These are phyloP conservation scores for Pangasius macronema DNA, from an alignment of 2,797 vertebrate species.

Conservation along the genomic window DNA sequence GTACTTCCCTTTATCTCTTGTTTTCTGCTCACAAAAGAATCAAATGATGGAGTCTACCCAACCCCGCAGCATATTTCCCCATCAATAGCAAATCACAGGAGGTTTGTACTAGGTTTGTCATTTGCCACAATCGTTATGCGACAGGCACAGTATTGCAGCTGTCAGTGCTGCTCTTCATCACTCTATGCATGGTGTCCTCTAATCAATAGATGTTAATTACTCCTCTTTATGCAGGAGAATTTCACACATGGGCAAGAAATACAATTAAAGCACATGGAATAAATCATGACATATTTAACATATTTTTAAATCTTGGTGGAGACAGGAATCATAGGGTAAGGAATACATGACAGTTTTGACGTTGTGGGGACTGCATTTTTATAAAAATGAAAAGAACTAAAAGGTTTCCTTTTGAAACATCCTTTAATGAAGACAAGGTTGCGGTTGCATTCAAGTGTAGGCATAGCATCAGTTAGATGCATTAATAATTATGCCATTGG, in stretches of 20 bases:
- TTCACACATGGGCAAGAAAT: conserved; percentile 52
- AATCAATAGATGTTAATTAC: conserved; percentile 69
- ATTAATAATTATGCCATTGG: not conserved
- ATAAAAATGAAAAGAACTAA: not conserved
- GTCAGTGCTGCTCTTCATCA: conserved; percentile 70
- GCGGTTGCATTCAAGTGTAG: not conserved
- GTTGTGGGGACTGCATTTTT: not conserved
- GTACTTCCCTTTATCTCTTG: not conserved
- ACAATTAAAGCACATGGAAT: conserved; percentile 41
- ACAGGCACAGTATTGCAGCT: conserved; percentile 59
- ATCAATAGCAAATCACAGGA: conserved; percentile 57
- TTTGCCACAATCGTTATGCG: conserved; percentile 55
- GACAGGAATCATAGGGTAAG: not conserved
- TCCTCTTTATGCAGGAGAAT: conserved; percentile 43
- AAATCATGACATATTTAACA: not conserved
- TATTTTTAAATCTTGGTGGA: not conserved
- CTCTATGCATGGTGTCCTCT: conserved; percentile 53
- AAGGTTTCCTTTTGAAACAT: not conserved
- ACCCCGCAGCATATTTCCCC: conserved; percentile 42
- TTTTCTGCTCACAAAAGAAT: conserved; percentile 15
- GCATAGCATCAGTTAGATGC: not conserved
- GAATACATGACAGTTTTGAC: not conserved
- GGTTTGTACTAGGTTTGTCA: conserved; percentile 55
- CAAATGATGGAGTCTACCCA: conserved; percentile 61
- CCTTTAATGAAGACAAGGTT: not conserved